Percentiles rank a stretch among this genome's conserved stretches.
These are phyloP conservation scores for Clamator glandarius DNA, from an alignment of 2,797 vertebrate genomes.

Conservation along the genomic window DNA sequence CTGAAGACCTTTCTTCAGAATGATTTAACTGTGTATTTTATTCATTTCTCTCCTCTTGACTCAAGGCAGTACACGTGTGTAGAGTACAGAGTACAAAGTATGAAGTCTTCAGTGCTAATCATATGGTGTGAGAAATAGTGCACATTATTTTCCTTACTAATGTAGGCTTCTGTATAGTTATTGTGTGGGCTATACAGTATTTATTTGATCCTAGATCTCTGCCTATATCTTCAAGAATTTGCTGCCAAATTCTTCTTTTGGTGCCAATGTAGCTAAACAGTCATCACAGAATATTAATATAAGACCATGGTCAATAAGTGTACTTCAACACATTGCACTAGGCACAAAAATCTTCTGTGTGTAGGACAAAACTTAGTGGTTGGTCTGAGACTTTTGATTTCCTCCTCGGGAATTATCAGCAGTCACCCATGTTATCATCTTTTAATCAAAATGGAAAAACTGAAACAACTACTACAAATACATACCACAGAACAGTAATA, in stretches of 20 bases:
- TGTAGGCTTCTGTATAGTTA: not conserved
- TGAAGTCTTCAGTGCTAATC: not conserved
- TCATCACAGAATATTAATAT: not conserved
- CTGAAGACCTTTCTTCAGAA: not conserved
- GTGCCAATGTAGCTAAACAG: not conserved
- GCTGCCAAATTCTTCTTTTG: not conserved
- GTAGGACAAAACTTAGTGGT: not conserved
- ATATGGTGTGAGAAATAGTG: not conserved
- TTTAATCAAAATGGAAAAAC: not conserved
- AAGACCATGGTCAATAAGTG: not conserved
- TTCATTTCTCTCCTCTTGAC: not conserved
- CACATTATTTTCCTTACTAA: not conserved
- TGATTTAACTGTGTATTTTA: not conserved
- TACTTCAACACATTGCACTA: not conserved
- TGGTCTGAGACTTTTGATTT: not conserved
- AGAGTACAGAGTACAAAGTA: not conserved
- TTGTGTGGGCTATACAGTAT: not conserved
- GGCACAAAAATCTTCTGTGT: not conserved
- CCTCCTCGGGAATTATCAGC: not conserved
- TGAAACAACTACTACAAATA: not conserved
- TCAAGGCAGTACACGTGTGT: not conserved
- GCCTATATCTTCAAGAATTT: not conserved
- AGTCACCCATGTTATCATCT: not conserved
- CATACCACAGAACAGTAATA: not conserved
- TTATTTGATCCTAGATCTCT: not conserved